Evolutionary conservation across 2,888 invertebrate species (phyloP).

Genomic region (Diarsia brunnea): DNA sequence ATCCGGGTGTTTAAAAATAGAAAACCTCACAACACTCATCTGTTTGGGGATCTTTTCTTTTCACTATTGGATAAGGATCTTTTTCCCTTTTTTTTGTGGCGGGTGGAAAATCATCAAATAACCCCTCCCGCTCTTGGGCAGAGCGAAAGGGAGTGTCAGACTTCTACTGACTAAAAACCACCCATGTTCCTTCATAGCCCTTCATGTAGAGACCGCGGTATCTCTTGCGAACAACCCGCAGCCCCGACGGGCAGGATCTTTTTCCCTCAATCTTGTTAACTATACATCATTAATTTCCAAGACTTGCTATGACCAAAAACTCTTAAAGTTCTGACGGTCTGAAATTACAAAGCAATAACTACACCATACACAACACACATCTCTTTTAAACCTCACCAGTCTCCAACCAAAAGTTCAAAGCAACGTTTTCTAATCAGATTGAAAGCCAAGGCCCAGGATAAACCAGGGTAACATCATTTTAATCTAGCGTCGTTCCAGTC

Average conservation of each 20-base stretch:
- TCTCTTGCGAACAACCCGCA: too few relatives aligned
- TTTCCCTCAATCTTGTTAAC: background rate
- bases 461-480: constrained; percentile 8
- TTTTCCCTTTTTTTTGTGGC: too few relatives aligned
- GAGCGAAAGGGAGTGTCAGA: too few relatives aligned
- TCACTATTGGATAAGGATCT: background rate
- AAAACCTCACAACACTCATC: background rate
- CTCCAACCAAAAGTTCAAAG: constrained; percentile 1
- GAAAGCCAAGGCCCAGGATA: background rate
- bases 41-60: background rate
- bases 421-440: background rate
- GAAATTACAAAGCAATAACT: background rate
- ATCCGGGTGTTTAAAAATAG: background rate
- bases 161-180: too few relatives aligned
- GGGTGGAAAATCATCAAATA: too few relatives aligned
- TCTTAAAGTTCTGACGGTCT: background rate
- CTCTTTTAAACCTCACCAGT: background rate
- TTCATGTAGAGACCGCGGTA: too few relatives aligned
- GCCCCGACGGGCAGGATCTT: too few relatives aligned
- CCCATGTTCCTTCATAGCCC: too few relatives aligned
- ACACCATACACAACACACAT: background rate
- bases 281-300: background rate
- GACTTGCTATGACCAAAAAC: background rate
- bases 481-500: constrained; percentile 16
- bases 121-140: too few relatives aligned